These are phyloP conservation scores for Hyperopisus bebe DNA, from an alignment of 2,113 vertebrate genomes.

Conservation along the genomic window DNA sequence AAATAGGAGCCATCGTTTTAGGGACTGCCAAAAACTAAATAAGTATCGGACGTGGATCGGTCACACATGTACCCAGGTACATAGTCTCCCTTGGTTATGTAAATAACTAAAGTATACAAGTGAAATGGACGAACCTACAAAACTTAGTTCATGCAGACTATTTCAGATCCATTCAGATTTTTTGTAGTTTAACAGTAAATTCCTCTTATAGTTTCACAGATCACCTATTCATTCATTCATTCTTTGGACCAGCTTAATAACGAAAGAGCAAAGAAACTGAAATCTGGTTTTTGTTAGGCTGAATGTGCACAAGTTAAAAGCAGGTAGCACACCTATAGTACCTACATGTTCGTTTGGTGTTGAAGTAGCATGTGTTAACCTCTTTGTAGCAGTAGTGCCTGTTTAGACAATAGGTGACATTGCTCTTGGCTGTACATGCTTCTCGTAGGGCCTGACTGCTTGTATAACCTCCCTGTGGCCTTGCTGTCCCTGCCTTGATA, in stretches of 20 bases:
- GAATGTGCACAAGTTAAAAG: conserved; percentile 42
- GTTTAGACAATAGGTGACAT: conserved; percentile 70
- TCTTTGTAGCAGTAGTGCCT: conserved; percentile 69
- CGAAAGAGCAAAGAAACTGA: background rate
- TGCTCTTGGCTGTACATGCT: conserved; percentile 89
- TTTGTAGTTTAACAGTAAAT: background rate
- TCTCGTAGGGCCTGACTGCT: conserved; percentile 82
- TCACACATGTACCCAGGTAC: background rate
- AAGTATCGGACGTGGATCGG: no score
- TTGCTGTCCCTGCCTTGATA: conserved; percentile 75
- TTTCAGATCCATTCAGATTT: background rate
- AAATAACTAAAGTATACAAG: background rate
- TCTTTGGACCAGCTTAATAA: background rate
- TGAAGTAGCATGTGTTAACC: conserved; percentile 63
- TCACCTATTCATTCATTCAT: background rate
- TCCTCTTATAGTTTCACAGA: background rate
- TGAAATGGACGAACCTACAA: background rate
- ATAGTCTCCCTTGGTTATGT: background rate
- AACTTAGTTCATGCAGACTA: no score
- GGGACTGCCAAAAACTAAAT: background rate
- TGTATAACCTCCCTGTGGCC: conserved; percentile 68
- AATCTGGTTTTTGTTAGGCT: conserved; percentile 10
- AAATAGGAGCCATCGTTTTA: no score
- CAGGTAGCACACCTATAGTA: conserved; percentile 66
- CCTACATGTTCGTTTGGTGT: conserved; percentile 32